phyloP scores from a whole-genome alignment of 2,113 vertebrate genomes.

The Lagenorhynchus albirostris region DNA sequence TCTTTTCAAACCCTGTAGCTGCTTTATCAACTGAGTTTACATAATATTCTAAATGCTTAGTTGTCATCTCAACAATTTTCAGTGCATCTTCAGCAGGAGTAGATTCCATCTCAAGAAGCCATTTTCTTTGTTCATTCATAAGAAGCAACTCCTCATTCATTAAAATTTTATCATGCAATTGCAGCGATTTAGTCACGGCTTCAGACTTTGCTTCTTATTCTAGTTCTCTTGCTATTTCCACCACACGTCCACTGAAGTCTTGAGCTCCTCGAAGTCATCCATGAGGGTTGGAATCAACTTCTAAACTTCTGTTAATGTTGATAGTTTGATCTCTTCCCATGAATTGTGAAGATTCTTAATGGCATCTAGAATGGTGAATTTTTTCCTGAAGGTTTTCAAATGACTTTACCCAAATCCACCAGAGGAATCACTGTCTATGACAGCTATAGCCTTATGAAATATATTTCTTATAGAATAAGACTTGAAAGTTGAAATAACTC shows the following conservation, averaged over 20 bases:
- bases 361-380: not conserved
- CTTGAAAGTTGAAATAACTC: not conserved
- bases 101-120: not conserved
- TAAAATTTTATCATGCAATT: not conserved
- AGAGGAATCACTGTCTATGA: not conserved
- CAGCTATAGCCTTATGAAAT: not conserved
- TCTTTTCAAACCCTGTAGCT: not conserved
- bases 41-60: not conserved
- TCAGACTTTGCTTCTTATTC: not conserved
- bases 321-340: not conserved
- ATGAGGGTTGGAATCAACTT: not conserved
- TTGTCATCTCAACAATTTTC: not conserved
- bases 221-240: not conserved
- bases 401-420: not conserved
- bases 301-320: not conserved
- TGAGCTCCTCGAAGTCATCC: not conserved
- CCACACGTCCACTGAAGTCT: not conserved
- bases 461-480: not conserved
- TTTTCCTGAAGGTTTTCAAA: not conserved
- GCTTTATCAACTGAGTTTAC: not conserved
- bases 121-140: not conserved
- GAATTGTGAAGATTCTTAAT: not conserved
- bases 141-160: not conserved
- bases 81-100: not conserved
- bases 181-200: not conserved